Evolutionary conservation across 2,797 vertebrate species (phyloP).

Genomic region (Acipenser transmontanus): DNA sequence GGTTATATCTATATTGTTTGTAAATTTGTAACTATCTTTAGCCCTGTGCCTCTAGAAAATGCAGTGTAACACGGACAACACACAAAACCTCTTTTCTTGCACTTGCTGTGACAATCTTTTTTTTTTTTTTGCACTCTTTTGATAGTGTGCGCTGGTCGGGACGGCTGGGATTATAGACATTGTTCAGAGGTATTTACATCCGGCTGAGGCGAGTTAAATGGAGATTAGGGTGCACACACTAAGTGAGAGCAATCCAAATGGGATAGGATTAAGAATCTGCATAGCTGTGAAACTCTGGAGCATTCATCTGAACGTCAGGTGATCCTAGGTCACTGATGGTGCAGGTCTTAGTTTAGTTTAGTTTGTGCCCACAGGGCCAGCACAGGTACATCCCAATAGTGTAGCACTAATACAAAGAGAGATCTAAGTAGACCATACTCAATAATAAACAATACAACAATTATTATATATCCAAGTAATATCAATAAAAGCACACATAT

Average conservation of each 20-base stretch:
- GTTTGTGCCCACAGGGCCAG: no score
- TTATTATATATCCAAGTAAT: no score
- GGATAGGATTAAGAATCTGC: constrained; percentile 52
- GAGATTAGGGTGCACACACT: constrained; percentile 63
- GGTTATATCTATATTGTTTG: no score
- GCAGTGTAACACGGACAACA: constrained; percentile 38
- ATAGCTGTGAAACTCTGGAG: constrained; percentile 56
- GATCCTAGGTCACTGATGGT: constrained; percentile 34
- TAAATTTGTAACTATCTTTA: constrained; percentile 47
- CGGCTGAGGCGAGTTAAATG: constrained; percentile 74
- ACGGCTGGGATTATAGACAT: constrained; percentile 69
- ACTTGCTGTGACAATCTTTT: constrained; percentile 22
- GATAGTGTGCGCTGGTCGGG: constrained; percentile 23
- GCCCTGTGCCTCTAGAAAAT: constrained; percentile 46
- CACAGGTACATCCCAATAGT: no score
- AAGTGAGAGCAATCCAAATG: constrained; percentile 41
- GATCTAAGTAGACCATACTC: no score
- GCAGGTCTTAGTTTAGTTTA: no score
- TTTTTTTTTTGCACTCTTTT: no score
- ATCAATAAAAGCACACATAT: no score
- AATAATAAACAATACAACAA: no score
- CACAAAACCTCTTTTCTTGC: constrained; percentile 37
- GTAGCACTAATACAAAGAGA: no score
- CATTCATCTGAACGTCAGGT: constrained; percentile 62
- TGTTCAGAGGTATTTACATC: constrained; percentile 71